Evolutionary conservation across 2,888 invertebrate genomes (phyloP), one percentile per base, ranked within the genome.

Genomic region (Cheilosia urbana): DNA sequence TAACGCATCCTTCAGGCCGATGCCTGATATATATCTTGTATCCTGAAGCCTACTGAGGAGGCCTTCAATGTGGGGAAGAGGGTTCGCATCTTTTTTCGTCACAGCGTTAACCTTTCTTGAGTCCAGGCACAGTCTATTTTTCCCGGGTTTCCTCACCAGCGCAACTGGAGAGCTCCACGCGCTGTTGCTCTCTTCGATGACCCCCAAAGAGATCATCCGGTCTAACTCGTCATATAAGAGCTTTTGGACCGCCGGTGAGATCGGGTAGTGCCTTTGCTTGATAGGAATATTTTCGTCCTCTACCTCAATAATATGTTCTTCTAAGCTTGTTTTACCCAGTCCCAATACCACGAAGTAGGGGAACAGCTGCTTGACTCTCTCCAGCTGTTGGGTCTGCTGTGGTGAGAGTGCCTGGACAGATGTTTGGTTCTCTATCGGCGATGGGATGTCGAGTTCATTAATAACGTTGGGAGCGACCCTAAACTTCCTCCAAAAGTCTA

Each of bases 231-330:
- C 42, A 45, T 45, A 47, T 11, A 47, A 11, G 19, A 47, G 47
- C 19, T 47, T 47, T 17, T 47, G 47, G 1, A 47, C 37, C 17
- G 27, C 51, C 15, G 58, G 62, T 0, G 62, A 62, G n/a, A 72
- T 21, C 4, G 42, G 40, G 60, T 51, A 71, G 11, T 71, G 49
- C 13, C 60, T 19, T 40, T 34, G 49, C 5, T 63, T 34, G 7
- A 62, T 62, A n/a, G 60, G 45, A 0, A 37, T 37, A 2, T 37
- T 21, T 9, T 37, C 24, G 9, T 65, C 19, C 7, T 19, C 37
- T 37, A 51, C 21, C 34, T 65, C 34, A 5, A 51, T 51, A 0
- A 37, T 9, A 49, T 65, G 51, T 13, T 65, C 37, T 24, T 51
- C 21, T 7, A 49, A 40, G 7, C 21, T 6, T 2, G 65, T 65